phyloP scores from a whole-genome alignment of 2,888 invertebrate species.

The Caenorhabditis japonica region DNA sequence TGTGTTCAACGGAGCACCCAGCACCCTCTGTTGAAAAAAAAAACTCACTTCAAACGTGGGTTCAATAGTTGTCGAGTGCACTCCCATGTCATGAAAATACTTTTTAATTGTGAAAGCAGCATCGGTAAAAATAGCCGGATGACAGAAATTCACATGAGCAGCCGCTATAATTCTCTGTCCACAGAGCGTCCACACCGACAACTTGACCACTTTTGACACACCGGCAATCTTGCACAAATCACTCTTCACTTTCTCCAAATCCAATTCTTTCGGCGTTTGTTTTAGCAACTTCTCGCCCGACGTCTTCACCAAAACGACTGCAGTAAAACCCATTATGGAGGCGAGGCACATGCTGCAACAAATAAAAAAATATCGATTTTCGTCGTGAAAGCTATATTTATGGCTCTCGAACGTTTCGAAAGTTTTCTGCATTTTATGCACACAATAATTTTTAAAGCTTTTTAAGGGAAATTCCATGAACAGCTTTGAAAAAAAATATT shows the following conservation, averaged over 20 bases:
- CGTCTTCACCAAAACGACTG: constrained; percentile 83
- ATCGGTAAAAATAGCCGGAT: constrained; percentile 78
- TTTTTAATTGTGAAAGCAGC: constrained; percentile 78
- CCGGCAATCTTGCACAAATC: constrained; percentile 58
- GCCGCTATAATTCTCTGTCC: constrained; percentile 75
- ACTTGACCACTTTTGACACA: constrained; percentile 75
- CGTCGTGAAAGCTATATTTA: no score
- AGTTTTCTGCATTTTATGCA: no score
- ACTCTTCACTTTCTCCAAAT: constrained; percentile 79
- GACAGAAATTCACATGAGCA: constrained; percentile 78
- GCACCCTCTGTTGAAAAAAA: background rate
- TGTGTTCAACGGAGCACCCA: background rate
- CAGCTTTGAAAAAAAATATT: no score
- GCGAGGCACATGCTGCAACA: constrained; percentile 56
- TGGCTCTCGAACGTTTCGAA: no score
- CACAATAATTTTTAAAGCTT: no score
- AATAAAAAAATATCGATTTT: no score
- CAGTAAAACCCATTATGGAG: constrained; percentile 58
- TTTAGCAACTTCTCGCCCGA: constrained; percentile 94
- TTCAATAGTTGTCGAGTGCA: constrained; percentile 80
- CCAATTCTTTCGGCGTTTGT: constrained; percentile 97
- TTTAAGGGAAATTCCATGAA: no score
- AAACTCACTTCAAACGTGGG: constrained; percentile 77
- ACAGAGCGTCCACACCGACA: constrained; percentile 78
- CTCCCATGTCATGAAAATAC: constrained; percentile 79